Conservation (phyloP, 2,888 invertebrate genomes). For the Acanthosepion pharaonis region DNA sequence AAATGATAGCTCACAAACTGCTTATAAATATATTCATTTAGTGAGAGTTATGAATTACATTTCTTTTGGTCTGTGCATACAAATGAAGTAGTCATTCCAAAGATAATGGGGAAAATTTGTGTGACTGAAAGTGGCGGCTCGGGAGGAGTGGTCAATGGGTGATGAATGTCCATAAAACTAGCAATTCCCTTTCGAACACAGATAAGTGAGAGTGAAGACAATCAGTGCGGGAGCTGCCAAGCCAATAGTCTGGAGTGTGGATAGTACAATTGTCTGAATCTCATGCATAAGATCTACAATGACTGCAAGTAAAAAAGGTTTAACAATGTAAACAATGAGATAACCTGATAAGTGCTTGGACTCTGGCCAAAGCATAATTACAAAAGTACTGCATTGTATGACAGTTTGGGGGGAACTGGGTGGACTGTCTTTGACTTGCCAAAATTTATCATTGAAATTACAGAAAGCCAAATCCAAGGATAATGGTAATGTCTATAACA, state of each 20-base stretch:
- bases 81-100: background rate
- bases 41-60: background rate
- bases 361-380: slow-evolving; percentile 5
- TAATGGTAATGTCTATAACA: background rate
- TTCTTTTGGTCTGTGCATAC: slow-evolving; percentile 14
- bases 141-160: background rate
- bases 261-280: background rate
- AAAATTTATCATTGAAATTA: background rate
- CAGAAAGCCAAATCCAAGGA: background rate
- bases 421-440: background rate
- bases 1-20: no score
- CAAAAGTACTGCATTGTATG: background rate
- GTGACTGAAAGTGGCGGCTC: background rate
- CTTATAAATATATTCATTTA: no score
- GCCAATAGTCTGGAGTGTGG: background rate
- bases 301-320: background rate
- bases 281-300: slow-evolving; percentile 21
- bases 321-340: slow-evolving; percentile 33
- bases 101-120: background rate
- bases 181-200: background rate
- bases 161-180: background rate
- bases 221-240: background rate
- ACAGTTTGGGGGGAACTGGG: background rate
- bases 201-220: background rate
- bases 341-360: slow-evolving; percentile 21